Evolutionary conservation across 2,888 invertebrate genomes (phyloP), one percentile per base, ranked within the genome.

Genomic region (Acleris holmiana): DNA sequence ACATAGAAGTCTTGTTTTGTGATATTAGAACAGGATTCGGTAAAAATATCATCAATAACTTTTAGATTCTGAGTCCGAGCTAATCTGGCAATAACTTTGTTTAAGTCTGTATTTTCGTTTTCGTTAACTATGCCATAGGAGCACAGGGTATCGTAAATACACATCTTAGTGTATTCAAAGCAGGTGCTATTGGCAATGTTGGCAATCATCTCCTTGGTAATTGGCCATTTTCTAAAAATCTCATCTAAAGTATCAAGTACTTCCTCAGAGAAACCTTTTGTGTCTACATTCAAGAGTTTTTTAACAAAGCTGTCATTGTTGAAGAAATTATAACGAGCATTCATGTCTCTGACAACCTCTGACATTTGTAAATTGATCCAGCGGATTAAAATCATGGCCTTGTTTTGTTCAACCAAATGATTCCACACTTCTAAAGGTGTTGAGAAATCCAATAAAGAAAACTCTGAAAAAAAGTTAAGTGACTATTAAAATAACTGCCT

Each of bases 41-140:
- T 84, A 61, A 94, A 92, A 70, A 95, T 94, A 71, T 93, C 88
- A 69, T 93, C 91, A 67, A 94, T 88, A 67, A 94, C 81, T 72
- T 89, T 88, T 49, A 94, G 82, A 75, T 91, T 93, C 71, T 91
- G 91, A 15, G 93, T 94, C 63, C 93, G 88, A 68, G 94, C 93
- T 53, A 96, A 83, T 74, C 96, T 93, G 2, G 91, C 85, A 70
- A 96, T 84, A 53, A 95, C 92, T 73, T 88, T 83, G 68, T 91
- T 85, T 41, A 95, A 80, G 77, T 94, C 86, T 13, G 84, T 83
- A 35, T 85, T 84, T 78, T 96, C 96, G 61, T 88, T 85, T 15
- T 91, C 85, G 67, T 93, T 93, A 60, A 96, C 94, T 72, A 95
- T 91, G 0, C 96, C 96, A 72, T 94, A 95, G 58, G 93, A 93